Conservation (phyloP, 2,797 vertebrate species). For the Tragopan temminckii region DNA sequence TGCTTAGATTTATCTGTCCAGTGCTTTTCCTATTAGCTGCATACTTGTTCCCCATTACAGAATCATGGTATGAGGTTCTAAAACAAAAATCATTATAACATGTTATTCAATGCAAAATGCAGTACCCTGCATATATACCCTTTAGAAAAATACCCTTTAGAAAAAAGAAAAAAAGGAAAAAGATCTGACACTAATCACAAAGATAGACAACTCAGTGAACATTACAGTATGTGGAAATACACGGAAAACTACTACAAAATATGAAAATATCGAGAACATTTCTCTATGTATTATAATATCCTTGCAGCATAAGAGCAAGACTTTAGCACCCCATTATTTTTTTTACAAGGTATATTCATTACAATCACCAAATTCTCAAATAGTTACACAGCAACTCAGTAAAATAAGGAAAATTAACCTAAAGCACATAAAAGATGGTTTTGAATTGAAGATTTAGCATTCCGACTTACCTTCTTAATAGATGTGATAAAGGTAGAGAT, state of each 20-base stretch:
- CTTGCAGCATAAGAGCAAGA: background rate
- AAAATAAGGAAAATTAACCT: background rate
- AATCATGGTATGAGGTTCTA: slow-evolving; percentile 91
- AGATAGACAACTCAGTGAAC: background rate
- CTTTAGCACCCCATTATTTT: background rate
- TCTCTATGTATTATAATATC: background rate
- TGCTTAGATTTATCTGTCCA: slow-evolving; percentile 95
- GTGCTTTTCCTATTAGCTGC: slow-evolving; percentile 98
- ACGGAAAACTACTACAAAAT: background rate
- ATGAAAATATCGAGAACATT: background rate
- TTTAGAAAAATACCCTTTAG: background rate
- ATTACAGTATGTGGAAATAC: background rate
- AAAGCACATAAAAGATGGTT: background rate
- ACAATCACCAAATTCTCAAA: background rate
- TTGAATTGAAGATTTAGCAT: background rate
- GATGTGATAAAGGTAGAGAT: background rate
- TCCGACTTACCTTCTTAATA: background rate
- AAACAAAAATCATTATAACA: background rate
- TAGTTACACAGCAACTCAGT: background rate
- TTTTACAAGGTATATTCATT: background rate
- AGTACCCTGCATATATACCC: background rate
- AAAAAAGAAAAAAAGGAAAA: background rate
- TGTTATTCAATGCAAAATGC: background rate
- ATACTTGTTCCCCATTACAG: slow-evolving; percentile 92
- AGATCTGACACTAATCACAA: background rate